Base-by-base conservation (phyloP, 2,888 invertebrate genomes). In the Hypolimnas misippus region DNA sequence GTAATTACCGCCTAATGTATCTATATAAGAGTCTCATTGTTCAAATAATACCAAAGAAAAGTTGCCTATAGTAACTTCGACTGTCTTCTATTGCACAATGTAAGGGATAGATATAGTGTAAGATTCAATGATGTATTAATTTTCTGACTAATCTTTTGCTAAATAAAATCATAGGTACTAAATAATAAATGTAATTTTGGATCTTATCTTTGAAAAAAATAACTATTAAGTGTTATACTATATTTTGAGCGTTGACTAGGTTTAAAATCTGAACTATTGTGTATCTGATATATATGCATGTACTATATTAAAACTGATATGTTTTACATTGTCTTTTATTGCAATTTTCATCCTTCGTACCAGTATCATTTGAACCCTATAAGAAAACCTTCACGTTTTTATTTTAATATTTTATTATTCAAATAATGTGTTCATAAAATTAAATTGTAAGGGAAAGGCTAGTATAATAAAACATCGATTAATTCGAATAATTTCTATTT, bases 401-500 rank as follows among this genome's bases (percentile, higher is more conserved):
- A n/a, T n/a, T n/a, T n/a, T n/a, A n/a, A n/a, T n/a, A n/a, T n/a
- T n/a, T n/a, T n/a, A n/a, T n/a, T n/a, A n/a, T n/a, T 33, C 8
- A 8, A 7, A 33, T 1, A 2, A 33, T 2, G 12, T 33, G 12
- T 33, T 8, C 12, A 33, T 33, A 10, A 10, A 8, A 33, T 10
- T 6, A 33, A 33, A 33, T 33, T 33, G 8, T 8, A 7, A 33
- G 8, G 33, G 33, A 7, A 8, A 8, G 38, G 17, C 3, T 73
- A 49, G 52, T 55, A 42, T 78, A 75, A 84, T 81, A 79, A 70
- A 75, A 73, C 52, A 63, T 65, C 61, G 57, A 49, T 72, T 67
- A 69, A 74, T 80, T 84, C 74, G 81, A 86, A 87, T 90, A 88
- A 84, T 87, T 80, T 89, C 87, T 90, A 88, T 86, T 86, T 78